These are phyloP conservation scores for Zeugodacus cucurbitae DNA, from an alignment of 1,140 invertebrate species.

Conservation along the genomic window DNA sequence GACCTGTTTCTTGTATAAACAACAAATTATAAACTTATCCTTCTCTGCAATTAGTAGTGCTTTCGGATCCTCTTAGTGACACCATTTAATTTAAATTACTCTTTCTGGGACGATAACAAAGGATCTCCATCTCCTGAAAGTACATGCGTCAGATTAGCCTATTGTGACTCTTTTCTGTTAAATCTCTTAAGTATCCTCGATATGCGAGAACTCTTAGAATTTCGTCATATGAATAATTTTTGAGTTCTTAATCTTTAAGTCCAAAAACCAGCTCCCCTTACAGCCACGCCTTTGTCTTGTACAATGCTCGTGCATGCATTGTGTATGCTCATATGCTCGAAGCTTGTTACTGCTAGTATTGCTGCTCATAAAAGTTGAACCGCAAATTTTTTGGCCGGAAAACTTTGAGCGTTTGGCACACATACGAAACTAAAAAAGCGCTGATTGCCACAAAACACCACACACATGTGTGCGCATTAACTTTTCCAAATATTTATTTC, in stretches of 20 bases:
- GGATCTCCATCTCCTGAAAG: too few relatives aligned
- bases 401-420: not conserved
- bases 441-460: not conserved
- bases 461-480: not conserved
- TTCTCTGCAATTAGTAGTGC: too few relatives aligned
- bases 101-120: too few relatives aligned
- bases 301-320: not conserved
- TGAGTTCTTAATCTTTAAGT: not conserved
- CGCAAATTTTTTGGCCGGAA: not conserved
- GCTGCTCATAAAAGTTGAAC: constrained; percentile 8
- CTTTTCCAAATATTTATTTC: not conserved
- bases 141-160: too few relatives aligned
- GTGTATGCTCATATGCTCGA: not conserved
- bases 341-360: not conserved
- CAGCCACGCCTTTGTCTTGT: not conserved
- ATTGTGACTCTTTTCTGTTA: too few relatives aligned
- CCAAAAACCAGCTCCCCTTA: too few relatives aligned
- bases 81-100: too few relatives aligned
- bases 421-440: constrained; percentile 2
- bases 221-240: not conserved
- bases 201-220: too few relatives aligned
- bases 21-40: too few relatives aligned
- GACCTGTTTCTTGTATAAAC: too few relatives aligned
- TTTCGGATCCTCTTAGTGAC: too few relatives aligned
- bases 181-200: too few relatives aligned